phyloP scores from a whole-genome alignment of 2,797 vertebrate species.

The Eulemur rubriventer region DNA sequence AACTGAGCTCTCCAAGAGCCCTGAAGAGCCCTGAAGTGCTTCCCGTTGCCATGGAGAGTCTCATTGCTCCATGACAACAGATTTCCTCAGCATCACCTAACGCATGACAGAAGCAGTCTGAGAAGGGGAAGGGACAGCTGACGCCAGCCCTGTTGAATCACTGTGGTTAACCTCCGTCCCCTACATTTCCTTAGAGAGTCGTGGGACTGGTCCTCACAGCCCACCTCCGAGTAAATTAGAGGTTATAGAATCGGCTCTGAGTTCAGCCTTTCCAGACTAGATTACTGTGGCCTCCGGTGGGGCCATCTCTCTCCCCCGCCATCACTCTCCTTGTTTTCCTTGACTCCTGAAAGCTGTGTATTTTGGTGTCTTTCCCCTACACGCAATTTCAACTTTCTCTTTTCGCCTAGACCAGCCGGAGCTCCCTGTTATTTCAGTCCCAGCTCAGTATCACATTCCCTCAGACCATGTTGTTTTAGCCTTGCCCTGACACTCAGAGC shows the following conservation, averaged over 20 bases:
- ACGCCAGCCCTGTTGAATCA: neutral
- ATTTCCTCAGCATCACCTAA: neutral
- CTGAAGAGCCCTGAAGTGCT: neutral
- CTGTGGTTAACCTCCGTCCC: neutral
- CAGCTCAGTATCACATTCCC: neutral
- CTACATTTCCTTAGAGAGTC: neutral
- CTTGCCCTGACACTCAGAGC: neutral
- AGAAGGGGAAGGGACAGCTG: neutral
- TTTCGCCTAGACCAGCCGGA: neutral
- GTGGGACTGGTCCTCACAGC: neutral
- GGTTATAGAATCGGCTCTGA: neutral
- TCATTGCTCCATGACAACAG: neutral
- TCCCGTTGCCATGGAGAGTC: neutral
- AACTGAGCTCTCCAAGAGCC: neutral
- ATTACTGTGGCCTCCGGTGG: neutral
- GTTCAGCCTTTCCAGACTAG: neutral
- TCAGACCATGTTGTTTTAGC: neutral
- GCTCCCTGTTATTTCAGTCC: neutral
- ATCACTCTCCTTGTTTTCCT: neutral
- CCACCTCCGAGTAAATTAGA: neutral
- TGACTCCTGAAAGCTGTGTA: neutral
- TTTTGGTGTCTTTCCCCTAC: neutral
- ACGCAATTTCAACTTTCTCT: neutral
- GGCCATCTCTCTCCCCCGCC: neutral
- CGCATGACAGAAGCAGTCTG: neutral